These are phyloP conservation scores for Labeo catla DNA, from an alignment of 2,113 vertebrate species.

Conservation along the genomic window DNA sequence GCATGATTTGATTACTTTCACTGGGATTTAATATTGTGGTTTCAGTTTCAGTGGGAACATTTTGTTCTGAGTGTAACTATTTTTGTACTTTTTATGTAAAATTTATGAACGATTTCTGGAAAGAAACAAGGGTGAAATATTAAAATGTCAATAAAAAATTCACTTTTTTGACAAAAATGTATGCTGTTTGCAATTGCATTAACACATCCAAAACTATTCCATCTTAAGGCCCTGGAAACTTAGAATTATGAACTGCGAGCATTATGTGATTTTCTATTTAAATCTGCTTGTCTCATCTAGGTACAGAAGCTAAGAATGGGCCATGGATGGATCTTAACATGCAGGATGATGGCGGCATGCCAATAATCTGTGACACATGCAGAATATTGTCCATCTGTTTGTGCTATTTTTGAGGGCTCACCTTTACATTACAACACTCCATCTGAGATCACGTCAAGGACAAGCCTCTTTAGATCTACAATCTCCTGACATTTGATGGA, in stretches of 20 bases:
- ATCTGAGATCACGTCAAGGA: background rate
- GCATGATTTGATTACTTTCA: too few relatives aligned
- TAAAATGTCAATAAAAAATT: too few relatives aligned
- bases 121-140: too few relatives aligned
- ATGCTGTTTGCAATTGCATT: too few relatives aligned
- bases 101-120: too few relatives aligned
- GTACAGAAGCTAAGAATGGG: background rate
- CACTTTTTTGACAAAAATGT: too few relatives aligned
- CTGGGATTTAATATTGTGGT: too few relatives aligned
- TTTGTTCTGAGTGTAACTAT: too few relatives aligned
- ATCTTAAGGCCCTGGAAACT: background rate
- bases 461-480: background rate
- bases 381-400: background rate
- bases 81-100: too few relatives aligned
- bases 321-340: background rate
- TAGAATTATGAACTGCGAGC: background rate
- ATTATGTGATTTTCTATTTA: background rate
- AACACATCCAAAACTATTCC: too few relatives aligned
- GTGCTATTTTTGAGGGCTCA: background rate
- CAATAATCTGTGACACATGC: background rate
- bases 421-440: background rate
- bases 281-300: background rate
- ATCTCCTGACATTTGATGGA: background rate
- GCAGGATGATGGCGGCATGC: background rate
- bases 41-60: too few relatives aligned